Conservation (phyloP, 1,140 invertebrate genomes). For the Heliconius nattereri region DNA sequence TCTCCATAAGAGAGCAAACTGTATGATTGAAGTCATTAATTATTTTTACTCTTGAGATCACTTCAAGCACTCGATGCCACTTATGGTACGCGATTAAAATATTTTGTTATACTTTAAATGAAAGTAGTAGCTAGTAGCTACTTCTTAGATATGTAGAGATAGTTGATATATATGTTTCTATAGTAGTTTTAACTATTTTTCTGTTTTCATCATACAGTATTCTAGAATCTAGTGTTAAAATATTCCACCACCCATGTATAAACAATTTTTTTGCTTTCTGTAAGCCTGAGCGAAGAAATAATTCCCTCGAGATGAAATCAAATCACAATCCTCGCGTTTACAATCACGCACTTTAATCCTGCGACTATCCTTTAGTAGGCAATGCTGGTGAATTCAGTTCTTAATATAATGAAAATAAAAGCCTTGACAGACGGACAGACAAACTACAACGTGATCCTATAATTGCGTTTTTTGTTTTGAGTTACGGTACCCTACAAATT, state of each 20-base stretch:
- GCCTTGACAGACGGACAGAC: not conserved
- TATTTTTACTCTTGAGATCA: slow-evolving; percentile 10
- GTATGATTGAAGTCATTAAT: slow-evolving; percentile 1
- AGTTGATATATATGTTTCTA: not conserved
- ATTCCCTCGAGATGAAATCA: too few relatives aligned
- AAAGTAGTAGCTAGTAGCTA: slow-evolving; percentile 8
- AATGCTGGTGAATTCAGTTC: too few relatives aligned
- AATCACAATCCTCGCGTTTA: too few relatives aligned
- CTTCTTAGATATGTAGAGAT: not conserved
- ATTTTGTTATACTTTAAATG: slow-evolving; percentile 8
- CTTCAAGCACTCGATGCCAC: not conserved
- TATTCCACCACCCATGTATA: not conserved
- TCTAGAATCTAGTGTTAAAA: not conserved
- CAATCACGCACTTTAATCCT: too few relatives aligned
- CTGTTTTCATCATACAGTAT: not conserved
- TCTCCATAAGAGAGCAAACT: not conserved
- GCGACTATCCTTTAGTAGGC: too few relatives aligned
- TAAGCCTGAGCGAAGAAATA: too few relatives aligned
- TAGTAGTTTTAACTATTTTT: not conserved
- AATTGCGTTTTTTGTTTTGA: too few relatives aligned
- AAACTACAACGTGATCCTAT: too few relatives aligned
- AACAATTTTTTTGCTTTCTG: not conserved
- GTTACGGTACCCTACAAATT: too few relatives aligned
- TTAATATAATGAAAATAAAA: too few relatives aligned
- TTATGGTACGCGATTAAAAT: not conserved